Evolutionary conservation across 2,888 invertebrate genomes (phyloP), one percentile per base, ranked within the genome.

Genomic region (Elmis aenea): DNA sequence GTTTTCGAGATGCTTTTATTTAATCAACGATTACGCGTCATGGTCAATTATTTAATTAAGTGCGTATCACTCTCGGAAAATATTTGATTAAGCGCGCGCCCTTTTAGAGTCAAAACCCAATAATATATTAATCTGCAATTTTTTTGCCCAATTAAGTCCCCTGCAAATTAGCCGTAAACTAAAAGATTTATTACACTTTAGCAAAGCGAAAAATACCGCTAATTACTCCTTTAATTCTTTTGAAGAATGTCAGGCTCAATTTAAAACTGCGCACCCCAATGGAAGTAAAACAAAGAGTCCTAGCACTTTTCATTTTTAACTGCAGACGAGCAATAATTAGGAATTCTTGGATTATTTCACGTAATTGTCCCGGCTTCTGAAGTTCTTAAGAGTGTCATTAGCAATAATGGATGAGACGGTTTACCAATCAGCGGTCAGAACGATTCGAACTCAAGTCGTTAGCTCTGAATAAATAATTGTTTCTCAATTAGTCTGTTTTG

Each of bases 381-480:
- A 59, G 50, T 59, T 61, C 61, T 61, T 61, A 58, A 57, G 62
- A 58, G 59, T 61, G 65, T 64, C 65, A 65, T 65, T 65, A 65
- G 60, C 61, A 61, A 63, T 65, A 65, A 65, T 65, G 57, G 60
- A 65, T 65, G 62, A 58, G 60, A 51, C 52, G 54, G 54, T 49
- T 52, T 56, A 51, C 59, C 55, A 59, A 62, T 60, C 59, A 52
- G 55, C 57, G 57, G 58, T 58, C 59, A 61, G 53, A 44, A 50
- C 44, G 51, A 54, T 51, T 47, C 56, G 53, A 52, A 55, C 51
- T 51, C 54, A 42, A 48, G 55, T 59, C 61, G 58, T 59, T 60
- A 57, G 52, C 55, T 57, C 51, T 64, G 63, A 63, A 64, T 64
- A 64, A 64, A 63, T 64, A 63, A 64, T 64, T 61, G 63, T 62